These are phyloP conservation scores for Dasyurus viverrinus DNA, from an alignment of 2,113 vertebrate species.

Conservation along the genomic window DNA sequence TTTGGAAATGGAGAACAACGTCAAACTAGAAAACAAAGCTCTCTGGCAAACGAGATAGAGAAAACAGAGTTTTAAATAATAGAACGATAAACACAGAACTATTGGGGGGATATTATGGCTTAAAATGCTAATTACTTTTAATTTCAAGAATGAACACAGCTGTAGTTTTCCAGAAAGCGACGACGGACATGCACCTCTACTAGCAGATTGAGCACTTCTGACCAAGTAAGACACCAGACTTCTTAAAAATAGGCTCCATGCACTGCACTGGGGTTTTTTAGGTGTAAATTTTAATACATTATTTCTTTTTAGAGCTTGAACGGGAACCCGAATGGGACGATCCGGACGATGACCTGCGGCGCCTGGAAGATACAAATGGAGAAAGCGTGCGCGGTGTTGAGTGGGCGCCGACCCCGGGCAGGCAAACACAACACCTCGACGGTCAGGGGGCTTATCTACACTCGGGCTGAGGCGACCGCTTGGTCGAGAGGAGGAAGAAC, in stretches of 20 bases:
- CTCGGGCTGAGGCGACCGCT: not conserved
- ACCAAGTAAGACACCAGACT: slow-evolving; percentile 87
- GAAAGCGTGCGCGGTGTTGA: slow-evolving; percentile 82
- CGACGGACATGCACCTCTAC: slow-evolving; percentile 88
- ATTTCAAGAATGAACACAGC: slow-evolving; percentile 83
- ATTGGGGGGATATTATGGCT: slow-evolving; percentile 84
- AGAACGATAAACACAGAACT: slow-evolving; percentile 52
- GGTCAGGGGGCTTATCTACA: slow-evolving; percentile 48
- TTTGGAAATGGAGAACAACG: slow-evolving; percentile 50
- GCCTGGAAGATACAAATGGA: slow-evolving; percentile 90
- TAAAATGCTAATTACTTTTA: slow-evolving; percentile 86
- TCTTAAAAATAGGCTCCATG: slow-evolving; percentile 87
- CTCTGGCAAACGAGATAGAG: slow-evolving; percentile 39
- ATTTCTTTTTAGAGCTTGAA: slow-evolving; percentile 99
- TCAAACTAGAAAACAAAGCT: slow-evolving; percentile 62
- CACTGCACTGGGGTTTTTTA: slow-evolving; percentile 80
- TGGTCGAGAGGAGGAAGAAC: not conserved
- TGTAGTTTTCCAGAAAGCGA: slow-evolving; percentile 85
- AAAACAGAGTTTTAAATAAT: slow-evolving; percentile 58
- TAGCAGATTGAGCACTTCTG: slow-evolving; percentile 86
- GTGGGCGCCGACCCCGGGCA: slow-evolving; percentile 46
- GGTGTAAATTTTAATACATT: slow-evolving; percentile 84
- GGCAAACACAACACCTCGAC: slow-evolving; percentile 66
- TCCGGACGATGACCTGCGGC: slow-evolving; percentile 93
- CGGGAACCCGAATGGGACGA: slow-evolving; percentile 97